Evolutionary conservation across 2,113 vertebrate species (phyloP).

Genomic region (Phyllostomus discolor): DNA sequence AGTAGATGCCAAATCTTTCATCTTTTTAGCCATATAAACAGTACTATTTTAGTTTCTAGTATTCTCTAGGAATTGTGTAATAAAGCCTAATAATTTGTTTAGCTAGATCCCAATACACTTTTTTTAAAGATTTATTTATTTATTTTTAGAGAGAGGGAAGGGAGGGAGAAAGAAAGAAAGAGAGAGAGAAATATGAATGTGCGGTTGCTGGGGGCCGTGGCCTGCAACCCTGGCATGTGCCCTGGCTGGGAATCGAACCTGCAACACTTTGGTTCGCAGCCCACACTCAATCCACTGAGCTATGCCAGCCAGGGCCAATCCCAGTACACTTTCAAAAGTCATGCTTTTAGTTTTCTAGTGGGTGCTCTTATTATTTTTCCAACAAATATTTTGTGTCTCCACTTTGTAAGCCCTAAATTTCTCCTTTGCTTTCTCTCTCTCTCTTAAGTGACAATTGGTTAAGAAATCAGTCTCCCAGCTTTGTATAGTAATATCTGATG

Average conservation of each 20-base stretch:
- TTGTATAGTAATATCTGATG: constrained; percentile 9
- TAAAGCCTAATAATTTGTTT: background rate
- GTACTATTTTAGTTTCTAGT: background rate
- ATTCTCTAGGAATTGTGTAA: background rate
- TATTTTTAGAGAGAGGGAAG: too few species aligned
- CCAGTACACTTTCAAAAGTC: background rate
- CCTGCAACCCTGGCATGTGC: too few species aligned
- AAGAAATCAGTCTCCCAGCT: background rate
- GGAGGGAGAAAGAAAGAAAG: too few species aligned
- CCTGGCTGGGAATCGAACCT: too few species aligned
- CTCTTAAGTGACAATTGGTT: background rate
- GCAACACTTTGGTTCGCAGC: too few species aligned
- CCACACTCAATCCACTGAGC: too few species aligned
- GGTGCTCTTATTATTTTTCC: background rate
- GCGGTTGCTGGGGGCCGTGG: too few species aligned
- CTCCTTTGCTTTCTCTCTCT: background rate
- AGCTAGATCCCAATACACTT: background rate
- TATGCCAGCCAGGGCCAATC: background rate
- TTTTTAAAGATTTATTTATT: background rate
- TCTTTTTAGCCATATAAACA: background rate
- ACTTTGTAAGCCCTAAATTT: background rate
- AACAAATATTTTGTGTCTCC: background rate
- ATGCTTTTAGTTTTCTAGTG: background rate
- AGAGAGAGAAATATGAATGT: too few species aligned
- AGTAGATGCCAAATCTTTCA: background rate